Conservation (phyloP, 2,113 vertebrate species). For the Fregata magnificens region DNA sequence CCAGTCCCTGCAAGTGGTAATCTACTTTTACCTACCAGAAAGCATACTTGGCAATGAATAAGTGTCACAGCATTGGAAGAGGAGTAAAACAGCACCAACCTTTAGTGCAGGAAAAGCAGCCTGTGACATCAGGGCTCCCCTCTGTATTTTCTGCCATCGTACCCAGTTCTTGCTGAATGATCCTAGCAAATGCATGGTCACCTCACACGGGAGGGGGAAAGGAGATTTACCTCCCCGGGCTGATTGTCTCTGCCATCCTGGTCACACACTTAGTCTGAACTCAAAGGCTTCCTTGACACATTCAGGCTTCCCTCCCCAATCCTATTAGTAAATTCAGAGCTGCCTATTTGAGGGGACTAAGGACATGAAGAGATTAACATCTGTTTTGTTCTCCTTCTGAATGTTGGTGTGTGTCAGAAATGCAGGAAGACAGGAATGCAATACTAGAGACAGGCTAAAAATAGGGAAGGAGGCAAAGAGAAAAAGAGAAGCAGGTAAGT, state of each 20-base stretch:
- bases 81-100: slow-evolving; percentile 23
- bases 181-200: slow-evolving; percentile 58
- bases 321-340: slow-evolving; percentile 54
- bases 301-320: slow-evolving; percentile 42
- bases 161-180: slow-evolving; percentile 68
- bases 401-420: background rate
- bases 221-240: background rate
- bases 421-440: background rate
- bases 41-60: background rate
- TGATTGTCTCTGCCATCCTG: slow-evolving; percentile 1
- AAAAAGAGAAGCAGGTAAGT: background rate
- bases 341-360: slow-evolving; percentile 3
- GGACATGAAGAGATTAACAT: slow-evolving; percentile 27
- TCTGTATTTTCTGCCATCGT: slow-evolving; percentile 67
- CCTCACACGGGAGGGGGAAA: background rate
- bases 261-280: background rate
- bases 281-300: background rate
- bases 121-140: slow-evolving; percentile 31
- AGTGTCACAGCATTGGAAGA: background rate
- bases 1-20: background rate
- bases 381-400: background rate
- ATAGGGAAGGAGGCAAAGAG: background rate
- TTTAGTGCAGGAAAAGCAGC: slow-evolving; percentile 49
- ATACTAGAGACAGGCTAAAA: background rate
- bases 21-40: background rate